These are phyloP conservation scores for Pelochelys cantorii DNA, from an alignment of 2,797 vertebrate genomes.

Conservation along the genomic window DNA sequence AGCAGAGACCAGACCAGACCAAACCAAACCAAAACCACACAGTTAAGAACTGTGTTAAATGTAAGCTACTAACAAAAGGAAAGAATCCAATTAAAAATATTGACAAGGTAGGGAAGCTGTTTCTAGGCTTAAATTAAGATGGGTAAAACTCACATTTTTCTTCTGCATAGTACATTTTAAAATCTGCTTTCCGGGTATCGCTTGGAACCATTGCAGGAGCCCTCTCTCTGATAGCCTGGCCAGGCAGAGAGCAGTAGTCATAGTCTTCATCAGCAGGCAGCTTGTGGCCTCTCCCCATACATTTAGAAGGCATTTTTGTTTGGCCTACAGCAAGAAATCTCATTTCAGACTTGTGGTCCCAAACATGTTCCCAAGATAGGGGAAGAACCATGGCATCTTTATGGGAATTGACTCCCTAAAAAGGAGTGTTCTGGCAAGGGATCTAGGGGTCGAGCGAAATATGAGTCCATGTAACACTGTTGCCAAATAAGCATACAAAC, in stretches of 20 bases:
- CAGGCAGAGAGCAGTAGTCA: background rate
- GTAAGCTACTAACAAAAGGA: too few relatives aligned
- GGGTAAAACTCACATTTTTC: too few relatives aligned
- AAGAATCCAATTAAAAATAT: too few relatives aligned
- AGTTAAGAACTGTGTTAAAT: too few relatives aligned
- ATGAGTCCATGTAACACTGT: too few relatives aligned
- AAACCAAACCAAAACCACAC: too few relatives aligned
- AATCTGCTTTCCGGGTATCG: conserved; percentile 17
- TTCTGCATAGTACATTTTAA: background rate
- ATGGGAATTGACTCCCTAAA: background rate
- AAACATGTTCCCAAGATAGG: background rate
- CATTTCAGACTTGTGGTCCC: background rate
- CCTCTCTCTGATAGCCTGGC: background rate
- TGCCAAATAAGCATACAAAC: too few relatives aligned
- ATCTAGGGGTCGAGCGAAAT: too few relatives aligned
- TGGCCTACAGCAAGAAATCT: background rate
- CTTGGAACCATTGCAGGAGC: background rate
- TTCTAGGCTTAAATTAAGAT: too few relatives aligned
- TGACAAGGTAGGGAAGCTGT: too few relatives aligned
- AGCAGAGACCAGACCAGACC: too few relatives aligned
- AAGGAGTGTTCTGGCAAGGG: too few relatives aligned
- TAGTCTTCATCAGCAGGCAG: background rate
- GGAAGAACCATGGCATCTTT: background rate
- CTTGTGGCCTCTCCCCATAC: background rate
- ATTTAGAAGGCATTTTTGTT: background rate